Percentiles rank a stretch among this genome's conserved stretches.
Conservation (phyloP, 2,113 vertebrate species). For the Onychostruthus taczanowskii region DNA sequence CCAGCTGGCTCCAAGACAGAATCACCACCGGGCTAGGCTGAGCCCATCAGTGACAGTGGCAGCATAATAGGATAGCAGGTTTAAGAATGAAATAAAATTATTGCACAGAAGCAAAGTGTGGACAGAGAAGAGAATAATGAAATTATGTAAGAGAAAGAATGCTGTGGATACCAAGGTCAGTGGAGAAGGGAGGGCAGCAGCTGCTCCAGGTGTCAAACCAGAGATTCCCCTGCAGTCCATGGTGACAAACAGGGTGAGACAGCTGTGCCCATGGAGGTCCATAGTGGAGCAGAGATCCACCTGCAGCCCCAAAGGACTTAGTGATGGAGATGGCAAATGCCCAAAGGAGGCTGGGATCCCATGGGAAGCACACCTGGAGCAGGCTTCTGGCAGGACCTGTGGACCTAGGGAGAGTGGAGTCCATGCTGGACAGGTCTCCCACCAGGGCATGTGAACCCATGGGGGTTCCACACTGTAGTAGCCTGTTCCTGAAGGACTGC, state of each 20-base stretch:
- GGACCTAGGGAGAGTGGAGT: not conserved
- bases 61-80: not conserved
- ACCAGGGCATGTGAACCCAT: not conserved
- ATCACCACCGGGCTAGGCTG: too few species aligned
- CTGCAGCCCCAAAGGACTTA: fast-evolving
- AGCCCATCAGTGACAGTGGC: not conserved
- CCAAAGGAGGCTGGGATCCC: not conserved
- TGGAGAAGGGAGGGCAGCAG: not conserved
- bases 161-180: not conserved
- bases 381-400: not conserved
- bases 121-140: not conserved
- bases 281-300: not conserved
- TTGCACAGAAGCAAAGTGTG: not conserved
- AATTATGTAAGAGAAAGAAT: not conserved
- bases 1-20: too few species aligned
- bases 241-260: not conserved
- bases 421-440: fast-evolving
- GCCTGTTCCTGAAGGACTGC: not conserved
- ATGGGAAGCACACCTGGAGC: not conserved
- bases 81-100: not conserved
- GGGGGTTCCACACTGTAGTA: fast-evolving
- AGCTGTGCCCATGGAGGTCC: not conserved
- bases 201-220: not conserved
- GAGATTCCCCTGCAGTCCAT: not conserved
- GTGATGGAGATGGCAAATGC: too few species aligned